phyloP scores from a whole-genome alignment of 2,888 invertebrate genomes.

The Osmoderma eremita region DNA sequence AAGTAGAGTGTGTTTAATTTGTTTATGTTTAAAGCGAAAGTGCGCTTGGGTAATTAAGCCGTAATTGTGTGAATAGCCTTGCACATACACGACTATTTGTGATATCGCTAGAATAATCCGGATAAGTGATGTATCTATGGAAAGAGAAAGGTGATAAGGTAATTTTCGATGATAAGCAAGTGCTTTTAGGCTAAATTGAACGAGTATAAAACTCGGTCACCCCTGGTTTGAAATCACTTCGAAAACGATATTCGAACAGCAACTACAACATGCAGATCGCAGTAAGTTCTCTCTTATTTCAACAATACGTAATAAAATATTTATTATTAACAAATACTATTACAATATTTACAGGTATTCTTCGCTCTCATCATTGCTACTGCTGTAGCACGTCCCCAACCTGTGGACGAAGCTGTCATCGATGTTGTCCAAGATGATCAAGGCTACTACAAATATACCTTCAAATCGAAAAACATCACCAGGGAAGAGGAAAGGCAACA shows the following conservation, averaged over 20 bases:
- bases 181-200: constrained; percentile 28
- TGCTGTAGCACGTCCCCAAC: constrained; percentile 23
- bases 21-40: constrained; percentile 18
- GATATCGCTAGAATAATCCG: not conserved
- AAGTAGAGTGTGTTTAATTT: constrained; percentile 7
- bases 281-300: too few species aligned
- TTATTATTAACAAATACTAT: not conserved
- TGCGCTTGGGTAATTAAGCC: constrained; percentile 16
- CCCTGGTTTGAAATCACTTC: too few species aligned
- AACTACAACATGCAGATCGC: too few species aligned
- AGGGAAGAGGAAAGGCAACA: constrained; percentile 35
- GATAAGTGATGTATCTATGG: not conserved
- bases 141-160: constrained; percentile 24
- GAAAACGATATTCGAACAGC: too few species aligned
- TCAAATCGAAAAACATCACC: constrained; percentile 33
- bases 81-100: constrained; percentile 14
- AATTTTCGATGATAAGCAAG: constrained; percentile 31
- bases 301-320: too few species aligned
- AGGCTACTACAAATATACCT: constrained; percentile 36
- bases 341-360: constrained; percentile 25
- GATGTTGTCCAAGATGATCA: constrained; percentile 33
- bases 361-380: constrained; percentile 21
- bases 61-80: constrained; percentile 26
- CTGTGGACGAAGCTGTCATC: constrained; percentile 24
- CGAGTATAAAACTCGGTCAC: constrained; percentile 16